Conservation (phyloP, 2,113 vertebrate species). For the Sinocyclocheilus rhinocerous region DNA sequence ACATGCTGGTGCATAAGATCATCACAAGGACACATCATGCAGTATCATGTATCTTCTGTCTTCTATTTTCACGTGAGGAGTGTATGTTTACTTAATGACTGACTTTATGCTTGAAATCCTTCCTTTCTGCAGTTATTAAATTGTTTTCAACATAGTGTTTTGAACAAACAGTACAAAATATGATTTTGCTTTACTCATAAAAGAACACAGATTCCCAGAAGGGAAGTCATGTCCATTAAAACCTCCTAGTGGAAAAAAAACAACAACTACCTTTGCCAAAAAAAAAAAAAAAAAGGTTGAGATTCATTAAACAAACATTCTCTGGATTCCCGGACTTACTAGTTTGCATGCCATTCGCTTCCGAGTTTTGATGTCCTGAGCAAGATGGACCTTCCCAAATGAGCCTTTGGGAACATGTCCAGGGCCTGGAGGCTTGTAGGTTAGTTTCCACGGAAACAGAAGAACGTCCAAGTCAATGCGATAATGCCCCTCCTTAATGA, state of each 20-base stretch:
- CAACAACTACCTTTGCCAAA: constrained; percentile 33
- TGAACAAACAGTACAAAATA: constrained; percentile 9
- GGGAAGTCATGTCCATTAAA: not conserved
- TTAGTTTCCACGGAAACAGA: constrained; percentile 90
- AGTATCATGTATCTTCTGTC: not conserved
- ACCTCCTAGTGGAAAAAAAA: not conserved
- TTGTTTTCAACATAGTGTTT: not conserved
- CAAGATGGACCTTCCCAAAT: constrained; percentile 96
- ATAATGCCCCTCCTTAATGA: constrained; percentile 87
- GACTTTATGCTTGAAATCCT: not conserved
- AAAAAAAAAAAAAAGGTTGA: not conserved
- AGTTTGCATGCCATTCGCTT: constrained; percentile 98
- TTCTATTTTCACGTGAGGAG: not conserved
- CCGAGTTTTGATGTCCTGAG: constrained; percentile 88
- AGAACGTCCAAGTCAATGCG: constrained; percentile 89
- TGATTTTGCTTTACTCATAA: constrained; percentile 8
- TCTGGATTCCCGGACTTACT: constrained; percentile 78
- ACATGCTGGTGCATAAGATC: not conserved
- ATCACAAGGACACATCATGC: not conserved
- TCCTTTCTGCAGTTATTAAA: not conserved
- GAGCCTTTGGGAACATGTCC: constrained; percentile 93
- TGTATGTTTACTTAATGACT: not conserved
- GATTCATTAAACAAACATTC: constrained; percentile 42
- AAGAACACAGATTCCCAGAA: constrained; percentile 1
- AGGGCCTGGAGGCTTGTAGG: constrained; percentile 86